phyloP scores from a whole-genome alignment of 2,797 vertebrate genomes.

The Sorex maritimensis region DNA sequence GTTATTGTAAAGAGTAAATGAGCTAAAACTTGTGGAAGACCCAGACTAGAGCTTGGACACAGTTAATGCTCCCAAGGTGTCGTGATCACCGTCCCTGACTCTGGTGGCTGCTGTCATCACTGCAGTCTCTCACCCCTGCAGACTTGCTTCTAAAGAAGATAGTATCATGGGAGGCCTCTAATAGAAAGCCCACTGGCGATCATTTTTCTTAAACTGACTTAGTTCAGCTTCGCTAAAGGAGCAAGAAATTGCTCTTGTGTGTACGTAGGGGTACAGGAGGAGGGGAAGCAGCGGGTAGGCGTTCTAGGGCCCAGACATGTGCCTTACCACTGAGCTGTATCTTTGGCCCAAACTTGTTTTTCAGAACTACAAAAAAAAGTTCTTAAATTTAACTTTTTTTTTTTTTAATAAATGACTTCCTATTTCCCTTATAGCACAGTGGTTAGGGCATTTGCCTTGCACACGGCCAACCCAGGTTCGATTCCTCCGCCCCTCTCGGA shows the following conservation, averaged over 20 bases:
- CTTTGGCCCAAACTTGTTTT: too few relatives aligned
- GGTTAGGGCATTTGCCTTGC: too few relatives aligned
- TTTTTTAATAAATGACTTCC: not conserved
- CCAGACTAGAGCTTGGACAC: not conserved
- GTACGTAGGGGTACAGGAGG: too few relatives aligned
- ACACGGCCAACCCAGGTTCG: too few relatives aligned
- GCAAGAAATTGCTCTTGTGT: not conserved
- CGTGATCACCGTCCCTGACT: too few relatives aligned
- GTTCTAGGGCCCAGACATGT: too few relatives aligned
- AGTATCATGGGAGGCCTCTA: not conserved
- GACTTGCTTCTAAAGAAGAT: not conserved
- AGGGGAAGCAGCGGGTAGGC: too few relatives aligned
- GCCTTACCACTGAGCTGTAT: too few relatives aligned
- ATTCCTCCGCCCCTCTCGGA: too few relatives aligned
- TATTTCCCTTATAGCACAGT: constrained; percentile 1
- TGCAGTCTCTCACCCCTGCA: not conserved
- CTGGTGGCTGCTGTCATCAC: too few relatives aligned
- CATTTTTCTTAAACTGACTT: constrained; percentile 6
- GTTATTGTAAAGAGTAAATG: constrained; percentile 10
- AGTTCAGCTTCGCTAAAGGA: constrained; percentile 3
- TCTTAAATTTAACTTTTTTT: not conserved
- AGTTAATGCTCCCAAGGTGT: too few relatives aligned
- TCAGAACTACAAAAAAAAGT: constrained; percentile 10
- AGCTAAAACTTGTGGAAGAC: not conserved
- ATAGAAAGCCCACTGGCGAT: not conserved